Evolutionary conservation across 2,113 vertebrate genomes (phyloP).

Genomic region (Larimichthys crocea): DNA sequence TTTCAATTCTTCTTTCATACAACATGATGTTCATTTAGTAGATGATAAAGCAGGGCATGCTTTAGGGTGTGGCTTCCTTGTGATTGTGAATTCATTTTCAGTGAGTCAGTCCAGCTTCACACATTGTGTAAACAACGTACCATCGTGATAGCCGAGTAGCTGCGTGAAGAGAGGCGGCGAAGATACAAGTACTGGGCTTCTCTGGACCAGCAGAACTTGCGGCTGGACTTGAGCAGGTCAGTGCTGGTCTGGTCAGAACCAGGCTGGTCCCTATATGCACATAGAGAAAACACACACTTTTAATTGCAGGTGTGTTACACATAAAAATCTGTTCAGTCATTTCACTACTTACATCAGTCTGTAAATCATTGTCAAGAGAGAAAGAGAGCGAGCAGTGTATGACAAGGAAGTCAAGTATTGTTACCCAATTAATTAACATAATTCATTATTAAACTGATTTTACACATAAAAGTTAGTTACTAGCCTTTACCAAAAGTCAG

Average conservation of each 20-base stretch:
- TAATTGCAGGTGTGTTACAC: background rate
- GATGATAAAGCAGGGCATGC: too few relatives aligned
- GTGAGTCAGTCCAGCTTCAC: too few relatives aligned
- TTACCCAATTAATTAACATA: too few relatives aligned
- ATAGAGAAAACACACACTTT: background rate
- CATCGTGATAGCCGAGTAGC: slow-evolving; percentile 78
- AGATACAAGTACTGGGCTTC: slow-evolving; percentile 81
- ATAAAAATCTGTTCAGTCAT: background rate
- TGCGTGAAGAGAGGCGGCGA: slow-evolving; percentile 77
- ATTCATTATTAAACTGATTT: background rate
- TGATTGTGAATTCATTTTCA: too few relatives aligned
- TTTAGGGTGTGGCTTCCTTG: too few relatives aligned
- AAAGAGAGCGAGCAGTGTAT: background rate
- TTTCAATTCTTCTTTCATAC: too few relatives aligned
- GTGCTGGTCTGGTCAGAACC: slow-evolving; percentile 73
- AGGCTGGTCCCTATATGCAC: slow-evolving; percentile 75
- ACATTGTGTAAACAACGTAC: slow-evolving; percentile 53
- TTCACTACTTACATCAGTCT: background rate
- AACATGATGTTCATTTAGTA: too few relatives aligned
- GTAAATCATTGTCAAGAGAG: background rate
- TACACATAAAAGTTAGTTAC: too few relatives aligned
- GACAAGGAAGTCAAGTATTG: background rate
- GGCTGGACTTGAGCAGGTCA: slow-evolving; percentile 73
- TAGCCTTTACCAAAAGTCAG: background rate
- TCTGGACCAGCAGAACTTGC: slow-evolving; percentile 78